These are phyloP conservation scores for Nanorana parkeri DNA, from an alignment of 2,113 vertebrate species.

Conservation along the genomic window DNA sequence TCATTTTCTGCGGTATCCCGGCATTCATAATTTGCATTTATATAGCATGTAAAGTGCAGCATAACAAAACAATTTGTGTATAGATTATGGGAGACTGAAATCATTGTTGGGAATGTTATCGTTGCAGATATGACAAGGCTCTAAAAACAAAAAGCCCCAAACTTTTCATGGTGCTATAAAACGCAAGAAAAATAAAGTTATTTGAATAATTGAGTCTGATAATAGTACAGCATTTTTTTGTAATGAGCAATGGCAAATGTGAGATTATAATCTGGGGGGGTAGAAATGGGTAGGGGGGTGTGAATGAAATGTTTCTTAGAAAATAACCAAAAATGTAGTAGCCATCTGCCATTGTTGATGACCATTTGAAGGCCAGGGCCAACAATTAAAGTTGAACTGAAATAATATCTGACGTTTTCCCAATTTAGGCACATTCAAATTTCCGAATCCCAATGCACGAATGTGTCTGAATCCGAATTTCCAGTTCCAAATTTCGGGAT, in stretches of 20 bases:
- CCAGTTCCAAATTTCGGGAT: too few species aligned
- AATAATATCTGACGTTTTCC: too few species aligned
- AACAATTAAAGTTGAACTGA: too few species aligned
- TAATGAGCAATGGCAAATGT: background rate
- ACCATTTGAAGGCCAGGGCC: too few species aligned
- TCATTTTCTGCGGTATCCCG: slow-evolving; percentile 18
- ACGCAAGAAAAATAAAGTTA: slow-evolving; percentile 32
- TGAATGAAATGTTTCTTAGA: too few species aligned
- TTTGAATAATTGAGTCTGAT: slow-evolving; percentile 49
- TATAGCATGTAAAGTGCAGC: slow-evolving; percentile 45
- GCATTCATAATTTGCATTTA: slow-evolving; percentile 54
- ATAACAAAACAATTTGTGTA: slow-evolving; percentile 44
- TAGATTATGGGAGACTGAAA: slow-evolving; percentile 47
- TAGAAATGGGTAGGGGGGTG: background rate
- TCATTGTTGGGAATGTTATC: slow-evolving; percentile 46
- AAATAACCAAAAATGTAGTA: too few species aligned
- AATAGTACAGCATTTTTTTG: slow-evolving; percentile 25
- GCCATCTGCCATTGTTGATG: too few species aligned
- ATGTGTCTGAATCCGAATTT: too few species aligned
- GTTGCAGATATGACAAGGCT: slow-evolving; percentile 31
- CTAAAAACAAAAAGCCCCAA: slow-evolving; percentile 15
- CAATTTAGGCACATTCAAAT: too few species aligned
- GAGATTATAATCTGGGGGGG: background rate
- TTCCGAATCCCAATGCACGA: too few species aligned
- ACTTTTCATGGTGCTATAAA: slow-evolving; percentile 48